Percentiles rank a stretch among this genome's conserved stretches.
These are phyloP conservation scores for Agrotis ipsilon DNA, from an alignment of 2,888 invertebrate genomes.

Conservation along the genomic window DNA sequence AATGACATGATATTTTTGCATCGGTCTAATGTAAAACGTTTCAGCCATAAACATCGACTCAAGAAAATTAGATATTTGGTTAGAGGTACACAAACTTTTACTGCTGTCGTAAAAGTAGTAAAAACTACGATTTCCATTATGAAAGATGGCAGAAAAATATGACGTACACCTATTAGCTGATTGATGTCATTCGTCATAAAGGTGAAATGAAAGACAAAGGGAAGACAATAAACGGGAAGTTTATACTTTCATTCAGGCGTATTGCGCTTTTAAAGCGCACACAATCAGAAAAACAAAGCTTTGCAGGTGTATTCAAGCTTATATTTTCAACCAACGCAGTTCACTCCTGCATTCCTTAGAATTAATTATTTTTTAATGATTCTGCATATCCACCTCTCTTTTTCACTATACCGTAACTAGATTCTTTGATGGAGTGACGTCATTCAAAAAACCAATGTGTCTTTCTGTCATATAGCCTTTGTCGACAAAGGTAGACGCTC, in stretches of 20 bases:
- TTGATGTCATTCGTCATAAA: conserved; percentile 5
- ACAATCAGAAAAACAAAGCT: background rate
- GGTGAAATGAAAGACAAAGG: background rate
- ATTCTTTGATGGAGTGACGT: no score
- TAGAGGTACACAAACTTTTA: conserved; percentile 11
- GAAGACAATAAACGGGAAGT: background rate
- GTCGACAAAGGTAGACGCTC: no score
- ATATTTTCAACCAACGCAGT: background rate
- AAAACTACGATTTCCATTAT: conserved; percentile 22
- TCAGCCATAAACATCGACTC: conserved; percentile 9
- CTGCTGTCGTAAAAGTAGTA: conserved; percentile 17
- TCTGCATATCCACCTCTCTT: background rate
- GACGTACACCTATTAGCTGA: conserved; percentile 26
- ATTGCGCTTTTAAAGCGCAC: background rate
- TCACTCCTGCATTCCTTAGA: background rate
- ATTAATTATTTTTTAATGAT: background rate
- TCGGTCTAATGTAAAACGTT: conserved; percentile 7
- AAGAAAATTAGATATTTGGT: conserved; percentile 1
- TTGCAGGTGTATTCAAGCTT: background rate
- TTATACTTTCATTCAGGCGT: background rate
- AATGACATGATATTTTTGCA: conserved; percentile 8
- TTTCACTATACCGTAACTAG: background rate
- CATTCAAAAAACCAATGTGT: no score
- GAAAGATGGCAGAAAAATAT: conserved; percentile 1
- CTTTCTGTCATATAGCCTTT: no score